Conservation (phyloP, 2,797 vertebrate species). For the Notolepis coatsorum region DNA sequence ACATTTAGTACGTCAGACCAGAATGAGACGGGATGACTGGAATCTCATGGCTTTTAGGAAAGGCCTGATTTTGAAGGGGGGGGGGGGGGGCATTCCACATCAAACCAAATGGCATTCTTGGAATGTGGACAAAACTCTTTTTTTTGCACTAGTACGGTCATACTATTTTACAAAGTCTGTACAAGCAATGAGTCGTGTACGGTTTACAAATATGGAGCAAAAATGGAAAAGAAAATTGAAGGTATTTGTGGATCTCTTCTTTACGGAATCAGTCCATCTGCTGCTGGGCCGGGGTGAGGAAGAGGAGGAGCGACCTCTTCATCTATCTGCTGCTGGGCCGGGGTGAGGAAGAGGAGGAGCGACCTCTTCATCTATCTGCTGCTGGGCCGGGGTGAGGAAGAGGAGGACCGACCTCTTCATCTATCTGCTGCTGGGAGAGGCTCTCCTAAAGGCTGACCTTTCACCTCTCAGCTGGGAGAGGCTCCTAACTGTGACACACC, state of each 20-base stretch:
- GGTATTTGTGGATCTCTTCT: constrained; percentile 20
- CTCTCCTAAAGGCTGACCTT: too few species aligned
- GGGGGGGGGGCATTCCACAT: constrained; percentile 39
- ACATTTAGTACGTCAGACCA: neutral
- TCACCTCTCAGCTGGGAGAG: constrained; percentile 16
- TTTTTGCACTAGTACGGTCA: constrained; percentile 35
- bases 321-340: too few species aligned
- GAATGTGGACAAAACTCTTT: constrained; percentile 29
- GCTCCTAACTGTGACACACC: constrained; percentile 7
- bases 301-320: constrained; percentile 9
- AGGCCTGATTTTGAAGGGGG: neutral
- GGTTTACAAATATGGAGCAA: constrained; percentile 43
- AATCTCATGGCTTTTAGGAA: constrained; percentile 13
- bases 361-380: too few species aligned
- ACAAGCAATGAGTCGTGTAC: constrained; percentile 52
- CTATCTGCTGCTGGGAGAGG: constrained; percentile 17
- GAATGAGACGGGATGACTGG: constrained; percentile 3
- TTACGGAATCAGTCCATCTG: constrained; percentile 10
- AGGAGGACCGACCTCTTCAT: neutral
- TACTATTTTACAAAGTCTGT: constrained; percentile 62
- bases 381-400: constrained; percentile 28
- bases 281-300: constrained; percentile 18
- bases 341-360: constrained; percentile 22
- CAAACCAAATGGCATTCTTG: constrained; percentile 29
- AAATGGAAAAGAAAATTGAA: constrained; percentile 8